Percentiles rank a stretch among this genome's conserved stretches.
Conservation (phyloP, 2,113 vertebrate species). For the Takifugu bimaculatus region DNA sequence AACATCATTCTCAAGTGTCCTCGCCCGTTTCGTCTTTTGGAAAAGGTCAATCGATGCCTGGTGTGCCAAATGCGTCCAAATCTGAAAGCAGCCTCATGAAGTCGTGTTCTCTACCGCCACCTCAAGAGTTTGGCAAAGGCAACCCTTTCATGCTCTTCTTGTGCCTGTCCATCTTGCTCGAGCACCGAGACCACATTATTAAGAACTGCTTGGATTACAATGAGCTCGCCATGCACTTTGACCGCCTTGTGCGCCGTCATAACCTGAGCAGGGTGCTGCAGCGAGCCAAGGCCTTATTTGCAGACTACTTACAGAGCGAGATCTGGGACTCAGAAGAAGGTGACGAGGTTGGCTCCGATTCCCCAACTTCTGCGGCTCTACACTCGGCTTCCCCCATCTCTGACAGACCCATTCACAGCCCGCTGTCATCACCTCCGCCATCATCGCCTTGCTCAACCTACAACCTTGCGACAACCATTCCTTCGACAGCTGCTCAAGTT, state of each 20-base stretch:
- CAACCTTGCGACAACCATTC: conserved; percentile 67
- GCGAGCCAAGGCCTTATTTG: conserved; percentile 87
- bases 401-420: conserved; percentile 60
- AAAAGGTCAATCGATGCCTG: no score
- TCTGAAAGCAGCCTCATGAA: conserved; percentile 56
- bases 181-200: conserved; percentile 91
- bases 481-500: conserved; percentile 50
- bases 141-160: conserved; percentile 95
- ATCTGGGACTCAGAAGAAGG: no score
- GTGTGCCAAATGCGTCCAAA: no score
- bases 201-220: conserved; percentile 89
- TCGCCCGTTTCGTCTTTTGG: no score
- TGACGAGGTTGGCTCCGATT: no score
- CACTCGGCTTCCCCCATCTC: conserved; percentile 54
- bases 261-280: conserved; percentile 83
- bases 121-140: conserved; percentile 91
- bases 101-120: conserved; percentile 80
- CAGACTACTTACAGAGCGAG: conserved; percentile 91
- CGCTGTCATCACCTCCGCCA: conserved; percentile 51
- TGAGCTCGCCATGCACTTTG: conserved; percentile 76
- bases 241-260: conserved; percentile 71
- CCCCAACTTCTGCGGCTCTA: conserved; percentile 61
- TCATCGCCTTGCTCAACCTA: conserved; percentile 74
- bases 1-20: conserved; percentile 63
- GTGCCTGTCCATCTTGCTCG: conserved; percentile 91